Evolutionary conservation across 1,140 invertebrate species (phyloP).

Genomic region (Pachyrhynchus sulphureomaculatus): DNA sequence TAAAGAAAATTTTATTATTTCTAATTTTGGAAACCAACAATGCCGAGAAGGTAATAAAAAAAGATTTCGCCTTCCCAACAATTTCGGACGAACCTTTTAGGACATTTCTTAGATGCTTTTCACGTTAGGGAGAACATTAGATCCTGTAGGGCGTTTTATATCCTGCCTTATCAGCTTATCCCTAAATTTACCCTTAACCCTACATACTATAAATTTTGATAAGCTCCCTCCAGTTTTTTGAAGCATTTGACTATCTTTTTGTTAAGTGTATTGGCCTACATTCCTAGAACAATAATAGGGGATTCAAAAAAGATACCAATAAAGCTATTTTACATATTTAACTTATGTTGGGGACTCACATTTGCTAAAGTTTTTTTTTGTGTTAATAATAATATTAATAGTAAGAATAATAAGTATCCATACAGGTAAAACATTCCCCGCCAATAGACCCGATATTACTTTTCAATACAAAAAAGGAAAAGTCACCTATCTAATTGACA

Average conservation of each 20-base stretch:
- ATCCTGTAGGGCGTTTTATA: slow-evolving; percentile 6
- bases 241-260: slow-evolving; percentile 7
- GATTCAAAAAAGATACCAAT: too few relatives aligned
- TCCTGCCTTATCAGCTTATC: slow-evolving; percentile 19
- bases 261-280: slow-evolving; percentile 9
- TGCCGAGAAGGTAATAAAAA: slow-evolving; percentile 5
- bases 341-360: too few relatives aligned
- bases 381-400: too few relatives aligned
- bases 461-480: too few relatives aligned
- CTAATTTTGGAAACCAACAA: slow-evolving; percentile 1
- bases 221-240: neutral
- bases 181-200: slow-evolving; percentile 9
- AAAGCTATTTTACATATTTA: too few relatives aligned
- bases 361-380: too few relatives aligned
- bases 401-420: too few relatives aligned
- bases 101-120: slow-evolving; percentile 14
- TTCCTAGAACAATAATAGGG: neutral
- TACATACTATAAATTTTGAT: slow-evolving; percentile 21
- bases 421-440: too few relatives aligned
- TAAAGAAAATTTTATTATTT: neutral
- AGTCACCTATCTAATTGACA: too few relatives aligned
- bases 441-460: too few relatives aligned
- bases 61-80: slow-evolving; percentile 6
- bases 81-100: slow-evolving; percentile 1
- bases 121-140: slow-evolving; percentile 11